Evolutionary conservation across 2,888 invertebrate genomes (phyloP).

Genomic region (Drosophila parthenogenetica): DNA sequence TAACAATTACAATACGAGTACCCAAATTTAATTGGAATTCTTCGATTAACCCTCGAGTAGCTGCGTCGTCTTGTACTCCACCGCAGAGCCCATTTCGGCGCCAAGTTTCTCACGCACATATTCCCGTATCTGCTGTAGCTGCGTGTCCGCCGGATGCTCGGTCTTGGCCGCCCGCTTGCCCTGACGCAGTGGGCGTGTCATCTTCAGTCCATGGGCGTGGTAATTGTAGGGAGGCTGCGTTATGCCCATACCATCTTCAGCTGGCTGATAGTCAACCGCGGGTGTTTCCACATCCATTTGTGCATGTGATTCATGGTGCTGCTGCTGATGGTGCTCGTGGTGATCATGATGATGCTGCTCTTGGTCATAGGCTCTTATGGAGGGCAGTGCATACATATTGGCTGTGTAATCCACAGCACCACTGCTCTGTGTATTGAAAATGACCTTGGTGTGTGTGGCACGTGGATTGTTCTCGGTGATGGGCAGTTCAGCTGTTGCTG

Average conservation of each 20-base stretch:
- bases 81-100: slow-evolving; percentile 75
- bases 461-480: slow-evolving; percentile 84
- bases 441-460: slow-evolving; percentile 83
- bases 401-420: slow-evolving; percentile 65
- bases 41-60: slow-evolving; percentile 63
- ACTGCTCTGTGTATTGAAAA: slow-evolving; percentile 71
- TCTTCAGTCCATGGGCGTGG: slow-evolving; percentile 78
- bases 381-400: slow-evolving; percentile 72
- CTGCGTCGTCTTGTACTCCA: slow-evolving; percentile 79
- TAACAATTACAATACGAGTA: slow-evolving; percentile 36
- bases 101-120: slow-evolving; percentile 80
- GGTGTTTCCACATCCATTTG: slow-evolving; percentile 36
- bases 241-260: slow-evolving; percentile 56
- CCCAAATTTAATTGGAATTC: neutral
- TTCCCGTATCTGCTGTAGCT: slow-evolving; percentile 68
- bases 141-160: slow-evolving; percentile 50
- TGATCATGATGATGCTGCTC: slow-evolving; percentile 59
- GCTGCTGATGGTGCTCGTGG: slow-evolving; percentile 42
- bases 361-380: slow-evolving; percentile 70
- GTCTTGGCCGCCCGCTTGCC: slow-evolving; percentile 57
- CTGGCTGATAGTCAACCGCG: slow-evolving; percentile 38
- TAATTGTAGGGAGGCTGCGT: slow-evolving; percentile 83
- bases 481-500: slow-evolving; percentile 49
- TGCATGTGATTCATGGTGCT: slow-evolving; percentile 45
- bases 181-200: slow-evolving; percentile 43